A percentile compares a stretch with the other conserved stretches of the same genome.
Conservation (phyloP, 2,888 invertebrate species). For the Acheta domesticus region DNA sequence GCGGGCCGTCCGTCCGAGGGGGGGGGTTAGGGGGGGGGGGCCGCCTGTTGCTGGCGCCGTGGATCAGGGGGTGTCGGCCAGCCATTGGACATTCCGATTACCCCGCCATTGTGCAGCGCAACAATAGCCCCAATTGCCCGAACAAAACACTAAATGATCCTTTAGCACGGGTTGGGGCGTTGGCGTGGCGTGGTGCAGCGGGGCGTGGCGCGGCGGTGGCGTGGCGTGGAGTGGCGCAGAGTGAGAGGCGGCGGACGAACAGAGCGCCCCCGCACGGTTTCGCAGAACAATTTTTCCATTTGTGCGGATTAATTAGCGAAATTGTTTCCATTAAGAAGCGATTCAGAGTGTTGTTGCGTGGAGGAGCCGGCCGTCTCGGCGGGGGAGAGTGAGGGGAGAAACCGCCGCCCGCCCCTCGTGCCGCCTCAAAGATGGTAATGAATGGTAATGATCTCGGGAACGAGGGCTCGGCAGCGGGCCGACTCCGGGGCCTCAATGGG, state of each 20-base stretch:
- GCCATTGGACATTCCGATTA: constrained; percentile 47
- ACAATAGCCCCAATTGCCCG: constrained; percentile 52
- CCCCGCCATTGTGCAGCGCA: constrained; percentile 50
- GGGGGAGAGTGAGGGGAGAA: constrained; percentile 12
- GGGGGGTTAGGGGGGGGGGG: neutral
- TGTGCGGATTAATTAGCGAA: constrained; percentile 43
- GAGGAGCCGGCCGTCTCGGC: constrained; percentile 20
- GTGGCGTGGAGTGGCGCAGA: neutral
- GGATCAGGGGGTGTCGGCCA: constrained; percentile 32
- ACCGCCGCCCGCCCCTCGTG: neutral
- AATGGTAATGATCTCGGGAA: constrained; percentile 10
- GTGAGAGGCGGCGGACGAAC: constrained; percentile 20
- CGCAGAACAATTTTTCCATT: constrained; percentile 37
- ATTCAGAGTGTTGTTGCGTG: constrained; percentile 45
- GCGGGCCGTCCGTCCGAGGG: neutral
- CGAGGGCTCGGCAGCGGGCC: too few species aligned
- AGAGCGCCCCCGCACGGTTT: neutral
- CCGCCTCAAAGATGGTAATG: constrained; percentile 27
- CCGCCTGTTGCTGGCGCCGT: neutral
- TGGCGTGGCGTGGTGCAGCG: neutral
- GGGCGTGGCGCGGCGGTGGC: too few species aligned
- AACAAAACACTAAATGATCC: constrained; percentile 52
- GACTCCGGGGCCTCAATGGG: neutral
- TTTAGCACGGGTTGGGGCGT: constrained; percentile 25
- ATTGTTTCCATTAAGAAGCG: constrained; percentile 57